Evolutionary conservation across 2,797 vertebrate genomes (phyloP).

Genomic region (Spondyliosoma cantharus): DNA sequence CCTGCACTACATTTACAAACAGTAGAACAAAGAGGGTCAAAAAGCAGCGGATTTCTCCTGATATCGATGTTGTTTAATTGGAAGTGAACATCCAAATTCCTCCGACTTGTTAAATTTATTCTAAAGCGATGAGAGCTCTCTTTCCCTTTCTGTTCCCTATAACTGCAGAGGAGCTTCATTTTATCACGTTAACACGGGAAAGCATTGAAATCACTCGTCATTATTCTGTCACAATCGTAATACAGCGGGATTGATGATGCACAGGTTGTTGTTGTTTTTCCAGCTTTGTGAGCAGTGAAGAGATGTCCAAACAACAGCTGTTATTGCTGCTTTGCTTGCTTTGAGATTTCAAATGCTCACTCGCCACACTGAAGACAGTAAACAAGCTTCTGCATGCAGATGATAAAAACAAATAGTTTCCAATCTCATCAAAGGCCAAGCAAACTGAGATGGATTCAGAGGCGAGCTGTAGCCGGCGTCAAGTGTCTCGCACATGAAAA

Average conservation of each 20-base stretch:
- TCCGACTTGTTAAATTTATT: conserved; percentile 48
- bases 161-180: not conserved
- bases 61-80: conserved; percentile 41
- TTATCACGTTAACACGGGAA: conserved; percentile 23
- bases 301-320: conserved; percentile 71
- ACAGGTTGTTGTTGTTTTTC: conserved; percentile 23
- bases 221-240: conserved; percentile 50
- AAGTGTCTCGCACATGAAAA: conserved; percentile 41
- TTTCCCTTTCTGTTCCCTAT: conserved; percentile 27
- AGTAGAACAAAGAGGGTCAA: conserved; percentile 62
- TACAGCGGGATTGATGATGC: conserved; percentile 42
- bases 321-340: conserved; percentile 64
- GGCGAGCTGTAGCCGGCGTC: conserved; percentile 38
- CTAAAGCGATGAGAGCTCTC: conserved; percentile 35
- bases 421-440: conserved; percentile 63
- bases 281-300: conserved; percentile 50
- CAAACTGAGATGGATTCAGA: conserved; percentile 41
- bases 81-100: conserved; percentile 27
- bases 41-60: conserved; percentile 21
- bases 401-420: conserved; percentile 72
- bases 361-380: conserved; percentile 55
- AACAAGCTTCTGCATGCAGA: conserved; percentile 64
- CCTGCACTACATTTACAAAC: conserved; percentile 60
- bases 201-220: conserved; percentile 46
- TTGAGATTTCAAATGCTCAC: conserved; percentile 61